Evolutionary conservation across 2,888 invertebrate genomes (phyloP).

Genomic region (Pheosia gnoma): DNA sequence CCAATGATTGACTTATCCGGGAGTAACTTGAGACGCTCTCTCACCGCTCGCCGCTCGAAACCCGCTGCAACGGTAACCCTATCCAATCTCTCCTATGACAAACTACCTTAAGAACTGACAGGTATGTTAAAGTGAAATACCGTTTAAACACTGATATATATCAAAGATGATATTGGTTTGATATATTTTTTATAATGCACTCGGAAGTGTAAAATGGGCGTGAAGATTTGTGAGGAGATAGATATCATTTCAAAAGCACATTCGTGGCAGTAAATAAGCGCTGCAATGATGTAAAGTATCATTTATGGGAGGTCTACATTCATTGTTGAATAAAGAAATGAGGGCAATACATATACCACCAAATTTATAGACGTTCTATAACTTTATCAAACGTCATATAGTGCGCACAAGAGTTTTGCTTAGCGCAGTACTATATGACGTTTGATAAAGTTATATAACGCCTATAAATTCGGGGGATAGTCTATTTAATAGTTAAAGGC

Average conservation of each 20-base stretch:
- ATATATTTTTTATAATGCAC: constrained; percentile 32
- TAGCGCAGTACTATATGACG: no score
- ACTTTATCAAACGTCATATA: no score
- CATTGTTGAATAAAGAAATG: constrained; percentile 5
- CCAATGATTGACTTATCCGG: constrained; percentile 84
- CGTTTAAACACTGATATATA: constrained; percentile 23
- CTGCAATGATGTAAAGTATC: neutral
- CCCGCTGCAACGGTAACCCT: constrained; percentile 54
- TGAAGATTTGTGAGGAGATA: constrained; percentile 36
- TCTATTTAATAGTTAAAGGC: constrained; percentile 37
- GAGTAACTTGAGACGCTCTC: constrained; percentile 82
- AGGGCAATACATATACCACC: constrained; percentile 11
- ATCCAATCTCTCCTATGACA: constrained; percentile 59
- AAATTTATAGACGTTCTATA: no score
- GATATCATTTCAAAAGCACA: constrained; percentile 22
- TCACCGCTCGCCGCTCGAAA: constrained; percentile 47
- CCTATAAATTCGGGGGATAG: neutral
- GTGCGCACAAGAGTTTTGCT: no score
- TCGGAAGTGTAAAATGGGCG: constrained; percentile 25
- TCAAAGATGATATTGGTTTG: constrained; percentile 23
- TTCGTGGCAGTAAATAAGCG: constrained; percentile 17
- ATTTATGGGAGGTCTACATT: neutral
- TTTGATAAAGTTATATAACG: no score
- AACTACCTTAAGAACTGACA: constrained; percentile 63
- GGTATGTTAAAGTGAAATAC: constrained; percentile 61